Evolutionary conservation across 2,888 invertebrate genomes (phyloP).

Genomic region (Physocephala rufipes): DNA sequence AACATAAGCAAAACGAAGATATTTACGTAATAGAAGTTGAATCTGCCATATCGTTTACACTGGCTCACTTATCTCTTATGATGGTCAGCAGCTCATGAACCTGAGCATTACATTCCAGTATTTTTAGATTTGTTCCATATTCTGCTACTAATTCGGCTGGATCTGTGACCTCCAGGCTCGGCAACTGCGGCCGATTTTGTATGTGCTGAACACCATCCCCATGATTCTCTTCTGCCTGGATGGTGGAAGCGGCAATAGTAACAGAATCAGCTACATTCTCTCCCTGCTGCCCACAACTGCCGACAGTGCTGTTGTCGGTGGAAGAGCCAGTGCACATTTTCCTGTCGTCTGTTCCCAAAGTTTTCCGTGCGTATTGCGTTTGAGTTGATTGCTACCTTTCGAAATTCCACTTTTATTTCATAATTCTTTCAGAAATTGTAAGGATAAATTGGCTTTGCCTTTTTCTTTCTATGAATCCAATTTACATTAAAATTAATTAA

Average conservation of each 20-base stretch:
- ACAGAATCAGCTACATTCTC: constrained; percentile 3
- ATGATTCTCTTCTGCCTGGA: background rate
- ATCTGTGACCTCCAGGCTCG: background rate
- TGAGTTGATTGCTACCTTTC: background rate
- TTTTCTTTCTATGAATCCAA: background rate
- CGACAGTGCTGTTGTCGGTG: background rate
- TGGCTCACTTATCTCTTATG: constrained; percentile 83
- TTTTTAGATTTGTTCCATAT: constrained; percentile 62
- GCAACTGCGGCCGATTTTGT: background rate
- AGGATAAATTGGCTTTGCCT: background rate
- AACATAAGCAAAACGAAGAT: constrained; percentile 45
- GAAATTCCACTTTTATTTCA: background rate
- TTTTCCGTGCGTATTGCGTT: background rate
- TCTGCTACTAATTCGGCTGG: constrained; percentile 54
- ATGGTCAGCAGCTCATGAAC: constrained; percentile 81
- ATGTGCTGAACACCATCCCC: background rate
- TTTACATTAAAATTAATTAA: background rate
- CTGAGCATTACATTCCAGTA: constrained; percentile 62
- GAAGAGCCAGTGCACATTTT: constrained; percentile 32
- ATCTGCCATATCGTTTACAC: too few relatives aligned
- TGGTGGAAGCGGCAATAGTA: background rate
- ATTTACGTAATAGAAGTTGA: background rate
- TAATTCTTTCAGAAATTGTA: background rate
- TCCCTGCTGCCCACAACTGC: background rate
- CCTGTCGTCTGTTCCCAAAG: constrained; percentile 15